A percentile compares a stretch with the other conserved stretches of the same genome.
Conservation (phyloP, 2,888 invertebrate genomes). For the Laspeyria flexula region DNA sequence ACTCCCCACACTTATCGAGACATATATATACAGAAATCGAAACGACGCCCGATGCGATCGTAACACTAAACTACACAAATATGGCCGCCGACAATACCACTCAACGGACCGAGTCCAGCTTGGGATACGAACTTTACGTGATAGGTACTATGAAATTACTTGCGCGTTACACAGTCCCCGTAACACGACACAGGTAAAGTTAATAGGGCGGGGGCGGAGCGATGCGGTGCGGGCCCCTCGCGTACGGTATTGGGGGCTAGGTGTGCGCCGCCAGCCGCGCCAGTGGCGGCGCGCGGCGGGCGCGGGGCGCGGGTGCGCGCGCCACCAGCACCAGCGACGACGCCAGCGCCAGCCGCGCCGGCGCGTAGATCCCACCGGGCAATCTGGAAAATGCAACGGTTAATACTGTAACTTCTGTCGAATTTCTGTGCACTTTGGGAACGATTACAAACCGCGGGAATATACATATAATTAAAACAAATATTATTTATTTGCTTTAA, state of each 20-base stretch:
- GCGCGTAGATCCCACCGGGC: slow-evolving; percentile 93
- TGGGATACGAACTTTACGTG: slow-evolving; percentile 6
- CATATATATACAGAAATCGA: slow-evolving; percentile 49
- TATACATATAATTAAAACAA: too few relatives aligned
- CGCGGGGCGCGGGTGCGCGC: slow-evolving; percentile 81
- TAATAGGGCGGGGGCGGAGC: too few relatives aligned
- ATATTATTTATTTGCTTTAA: too few relatives aligned
- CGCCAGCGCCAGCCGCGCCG: slow-evolving; percentile 92
- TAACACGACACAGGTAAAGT: too few relatives aligned
- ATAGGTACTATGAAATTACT: too few relatives aligned
- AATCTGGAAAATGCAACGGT: slow-evolving; percentile 80
- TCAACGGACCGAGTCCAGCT: slow-evolving; percentile 5
- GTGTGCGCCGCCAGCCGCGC: slow-evolving; percentile 56
- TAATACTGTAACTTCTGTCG: not conserved
- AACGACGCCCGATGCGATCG: slow-evolving; percentile 38
- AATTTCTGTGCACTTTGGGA: too few relatives aligned
- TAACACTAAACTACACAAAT: slow-evolving; percentile 32
- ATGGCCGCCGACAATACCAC: slow-evolving; percentile 23
- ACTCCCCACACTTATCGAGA: slow-evolving; percentile 29
- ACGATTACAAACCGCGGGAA: too few relatives aligned
- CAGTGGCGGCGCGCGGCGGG: slow-evolving; percentile 59
- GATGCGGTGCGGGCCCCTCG: too few relatives aligned
- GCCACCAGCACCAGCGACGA: slow-evolving; percentile 92
- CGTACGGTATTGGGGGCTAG: too few relatives aligned
- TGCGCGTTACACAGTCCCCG: too few relatives aligned